Conservation (phyloP, 2,888 invertebrate species). For the Pinctada fucata region DNA sequence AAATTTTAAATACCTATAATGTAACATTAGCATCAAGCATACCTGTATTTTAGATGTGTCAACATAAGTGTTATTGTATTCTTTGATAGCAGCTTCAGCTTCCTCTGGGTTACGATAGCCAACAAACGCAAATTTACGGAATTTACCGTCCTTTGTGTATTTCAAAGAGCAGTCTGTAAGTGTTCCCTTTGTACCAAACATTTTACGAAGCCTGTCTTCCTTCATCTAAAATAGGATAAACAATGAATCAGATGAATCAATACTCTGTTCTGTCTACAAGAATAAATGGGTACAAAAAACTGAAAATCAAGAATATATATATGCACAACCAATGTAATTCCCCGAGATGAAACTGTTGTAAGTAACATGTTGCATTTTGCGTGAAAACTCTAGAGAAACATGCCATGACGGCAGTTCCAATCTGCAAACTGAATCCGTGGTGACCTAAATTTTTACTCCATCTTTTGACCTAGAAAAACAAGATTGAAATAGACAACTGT, state of each 20-base stretch:
- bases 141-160: slow-evolving; percentile 92
- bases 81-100: slow-evolving; percentile 86
- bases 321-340: no score
- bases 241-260: background rate
- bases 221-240: slow-evolving; percentile 82
- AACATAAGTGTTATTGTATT: slow-evolving; percentile 90
- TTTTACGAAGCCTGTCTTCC: slow-evolving; percentile 85
- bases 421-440: background rate
- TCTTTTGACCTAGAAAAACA: no score
- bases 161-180: slow-evolving; percentile 96
- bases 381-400: background rate
- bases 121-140: slow-evolving; percentile 94
- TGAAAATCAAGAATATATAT: no score
- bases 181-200: slow-evolving; percentile 87
- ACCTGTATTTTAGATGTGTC: slow-evolving; percentile 88
- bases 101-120: slow-evolving; percentile 91
- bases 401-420: background rate
- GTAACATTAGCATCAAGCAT: slow-evolving; percentile 16
- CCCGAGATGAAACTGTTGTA: no score
- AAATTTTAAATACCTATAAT: background rate
- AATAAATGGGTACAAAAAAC: no score
- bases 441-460: no score
- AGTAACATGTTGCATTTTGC: no score
- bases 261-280: no score
- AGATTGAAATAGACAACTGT: no score